Evolutionary conservation across 92 coral and sea anemone species (phyloP).

Genomic region (Blastomussa wellsi): DNA sequence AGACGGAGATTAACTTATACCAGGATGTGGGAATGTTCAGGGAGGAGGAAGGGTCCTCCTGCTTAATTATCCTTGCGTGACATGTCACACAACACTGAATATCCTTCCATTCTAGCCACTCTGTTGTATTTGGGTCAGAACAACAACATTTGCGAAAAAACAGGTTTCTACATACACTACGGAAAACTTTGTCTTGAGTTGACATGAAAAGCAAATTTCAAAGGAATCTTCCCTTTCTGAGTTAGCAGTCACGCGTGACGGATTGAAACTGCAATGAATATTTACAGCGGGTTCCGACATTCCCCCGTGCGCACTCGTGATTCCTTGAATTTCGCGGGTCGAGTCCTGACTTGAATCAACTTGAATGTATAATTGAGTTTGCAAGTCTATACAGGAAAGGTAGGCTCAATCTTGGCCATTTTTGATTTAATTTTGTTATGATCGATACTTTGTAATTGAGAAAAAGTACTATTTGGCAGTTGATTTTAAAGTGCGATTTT

Average conservation of each 20-base stretch:
- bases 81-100: not conserved
- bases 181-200: not conserved
- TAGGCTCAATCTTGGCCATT: not conserved
- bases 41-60: no score
- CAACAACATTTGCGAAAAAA: not conserved
- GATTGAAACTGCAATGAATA: not conserved
- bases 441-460: not conserved
- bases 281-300: conserved; percentile 3
- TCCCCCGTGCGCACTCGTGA: conserved; percentile 13
- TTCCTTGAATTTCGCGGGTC: conserved; percentile 21
- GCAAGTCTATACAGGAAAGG: conserved; percentile 11
- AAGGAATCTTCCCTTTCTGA: not conserved
- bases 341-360: not conserved
- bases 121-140: not conserved
- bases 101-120: not conserved
- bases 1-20: no score
- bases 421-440: not conserved
- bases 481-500: not conserved
- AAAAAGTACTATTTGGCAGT: not conserved
- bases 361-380: not conserved
- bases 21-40: no score
- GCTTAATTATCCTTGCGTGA: not conserved
- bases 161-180: not conserved
- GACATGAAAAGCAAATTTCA: not conserved
- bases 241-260: not conserved